Base-by-base conservation (phyloP, 2,888 invertebrate species). In the Meteorus cinctellus region DNA sequence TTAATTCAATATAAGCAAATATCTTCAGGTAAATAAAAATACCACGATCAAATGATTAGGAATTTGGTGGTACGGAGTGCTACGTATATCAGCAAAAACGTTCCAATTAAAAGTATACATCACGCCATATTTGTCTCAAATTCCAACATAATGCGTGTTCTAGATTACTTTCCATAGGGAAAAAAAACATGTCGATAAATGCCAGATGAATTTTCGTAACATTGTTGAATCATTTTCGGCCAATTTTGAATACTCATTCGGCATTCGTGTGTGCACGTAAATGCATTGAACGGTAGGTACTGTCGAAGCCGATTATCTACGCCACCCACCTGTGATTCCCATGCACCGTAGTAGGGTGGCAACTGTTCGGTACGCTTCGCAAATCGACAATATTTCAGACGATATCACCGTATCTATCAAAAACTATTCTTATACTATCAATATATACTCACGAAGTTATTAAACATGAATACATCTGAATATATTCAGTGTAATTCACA, bases 301-400 rank as follows among this genome's bases (percentile, higher is more conserved):
- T 79, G 81, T 75, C 78, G 78, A 77, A 81, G 85, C 80, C 82
- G 82, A 87, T 88, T 88, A 88, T 88, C 88, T 87, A 83, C 77
- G 79, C 77, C 81, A 82, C 19, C 83, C 88, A 88, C 87, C 88
- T 88, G 88, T 80, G 85, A 87, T 88, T 88, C 88, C 86, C 88
- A 88, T 84, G 82, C 83, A 79, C 83, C 81, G 82, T 76, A 78
- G 70, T 77, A 79, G 70, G 71, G 59, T 69, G 63, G 29, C 63
- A 48, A 67, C 59, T 34, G 67, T 14, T 60, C 68, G 45, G 8
- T 12, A 72, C 67, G 45, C 59, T 67, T 55, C 70, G 45, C 55
- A 60, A 31, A 75, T 78, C 62, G 69, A 77, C 75, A 69, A 77
- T 78, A 69, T 74, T 34, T 75, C 55, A 72, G 31, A 69, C 63